Evolutionary conservation across 2,113 vertebrate species (phyloP), one percentile per base, ranked within the genome.

Genomic region (Neofelis nebulosa): DNA sequence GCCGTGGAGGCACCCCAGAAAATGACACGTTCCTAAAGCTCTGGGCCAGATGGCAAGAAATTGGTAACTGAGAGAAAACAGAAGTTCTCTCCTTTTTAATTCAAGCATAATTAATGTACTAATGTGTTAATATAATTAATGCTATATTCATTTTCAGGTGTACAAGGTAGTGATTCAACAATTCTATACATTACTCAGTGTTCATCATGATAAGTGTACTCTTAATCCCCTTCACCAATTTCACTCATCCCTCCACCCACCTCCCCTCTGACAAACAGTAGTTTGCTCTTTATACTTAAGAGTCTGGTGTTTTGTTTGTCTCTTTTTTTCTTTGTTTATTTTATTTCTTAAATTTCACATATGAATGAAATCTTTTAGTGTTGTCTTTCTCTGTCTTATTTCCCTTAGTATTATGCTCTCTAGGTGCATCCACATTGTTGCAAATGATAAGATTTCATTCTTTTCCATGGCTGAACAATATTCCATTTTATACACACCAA

Each of bases 21-120:
- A 92, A 80, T 79, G 80, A 92, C 36, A 92, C 96, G 82, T 41
- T 84, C 57, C 79, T 63, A 90, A 97, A 68, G n/a, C 21, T 33
- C 25, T 92, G 74, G 74, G 66, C 27, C 93, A 63, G 38, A 86
- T 73, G 45, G 55, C n/a, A 92, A 92, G 80, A 96, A 73, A 66
- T 16, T 69, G 31, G 55, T 93, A 96, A 95, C 16, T 69, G 48
- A 89, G 38, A 87, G 73, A 71, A 89, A 94, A 61, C 5, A 65
- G 69, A 71, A 79, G 31, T 95, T 88, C 71, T 45, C 23, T 74
- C 6, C 14, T 29, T 45, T 48, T 78, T 48, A 5, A 78, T 78
- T 78, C 74, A 78, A 48, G 41, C 18, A 78, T 48, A 76, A 76
- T 74, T 29, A 45, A 45, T 21, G 23, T 76, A 29, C 13, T 61